Base-by-base conservation (phyloP, 1,140 invertebrate species). In the Aphelinus atriplicis region DNA sequence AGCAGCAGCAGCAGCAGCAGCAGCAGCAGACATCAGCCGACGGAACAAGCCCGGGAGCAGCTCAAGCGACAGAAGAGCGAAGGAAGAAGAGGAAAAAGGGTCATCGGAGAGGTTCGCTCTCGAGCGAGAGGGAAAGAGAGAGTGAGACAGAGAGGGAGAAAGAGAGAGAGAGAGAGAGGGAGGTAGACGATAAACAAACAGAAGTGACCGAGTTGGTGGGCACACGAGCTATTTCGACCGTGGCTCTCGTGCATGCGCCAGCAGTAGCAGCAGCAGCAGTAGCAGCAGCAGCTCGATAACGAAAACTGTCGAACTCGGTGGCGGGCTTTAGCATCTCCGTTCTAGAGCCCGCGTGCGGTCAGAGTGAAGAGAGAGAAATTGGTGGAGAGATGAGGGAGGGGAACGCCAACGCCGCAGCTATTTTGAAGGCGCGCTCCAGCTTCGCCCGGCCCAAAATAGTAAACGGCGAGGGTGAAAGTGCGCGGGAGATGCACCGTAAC, bases 111-210 rank as follows among this genome's bases (percentile, higher is more conserved):
- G 65, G 10, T 7, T 66, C 26, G 10, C 51, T 10, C 42, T 26
- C 26, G 26, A 26, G 26, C 26, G 26, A 26, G 26, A 26, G 26
- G 26, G 26, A 26, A 26, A 26, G 26, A 26, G 26, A 26, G 26
- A 26, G 26, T 26, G 26, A 26, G 26, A 26, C 26, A 26, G 26
- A 26, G 26, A 26, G 26, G 26, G 26, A 26, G 26, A 26, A 26
- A 26, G 26, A 26, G 26, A 26, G 26, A 26, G 26, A 26, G 26
- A 26, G 26, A 26, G 26, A 26, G 26, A 26, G 26, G 26, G 26
- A 26, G 26, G 26, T 26, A 26, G 26, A 26, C 9, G 61, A 56
- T 71, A 71, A 71, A 71, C 58, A 71, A 71, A 63, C 48, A 57
- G 6, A n/a, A 56, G 51, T 71, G 70, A 64, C 70, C 70, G 45